A percentile compares a stretch with the other conserved stretches of the same genome.
Conservation (phyloP, 2,888 invertebrate species). For the Cerceris ruficornis region DNA sequence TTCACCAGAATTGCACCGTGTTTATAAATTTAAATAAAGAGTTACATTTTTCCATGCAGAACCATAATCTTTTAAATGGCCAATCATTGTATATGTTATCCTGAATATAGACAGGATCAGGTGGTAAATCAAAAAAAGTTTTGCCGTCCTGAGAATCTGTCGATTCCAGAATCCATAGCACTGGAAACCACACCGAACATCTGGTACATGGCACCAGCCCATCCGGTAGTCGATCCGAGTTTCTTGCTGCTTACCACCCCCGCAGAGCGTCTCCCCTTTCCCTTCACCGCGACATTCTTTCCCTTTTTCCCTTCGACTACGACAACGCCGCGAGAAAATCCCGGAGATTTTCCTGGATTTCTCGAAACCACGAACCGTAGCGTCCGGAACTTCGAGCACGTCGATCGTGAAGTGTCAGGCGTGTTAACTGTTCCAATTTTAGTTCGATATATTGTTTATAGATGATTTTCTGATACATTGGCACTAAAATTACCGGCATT, state of each 20-base stretch:
- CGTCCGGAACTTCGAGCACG: constrained; percentile 39
- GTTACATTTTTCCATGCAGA: too few species aligned
- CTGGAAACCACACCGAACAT: constrained; percentile 58
- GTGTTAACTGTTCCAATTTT: constrained; percentile 36
- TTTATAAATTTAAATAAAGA: too few species aligned
- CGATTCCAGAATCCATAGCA: constrained; percentile 60
- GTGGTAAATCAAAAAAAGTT: constrained; percentile 61
- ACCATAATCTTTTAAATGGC: too few species aligned
- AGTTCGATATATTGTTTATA: constrained; percentile 3
- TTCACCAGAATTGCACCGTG: too few species aligned
- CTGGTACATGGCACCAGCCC: constrained; percentile 62
- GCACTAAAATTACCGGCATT: too few species aligned
- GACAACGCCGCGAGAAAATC: constrained; percentile 61
- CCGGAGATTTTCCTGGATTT: constrained; percentile 63
- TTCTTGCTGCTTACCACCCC: constrained; percentile 60
- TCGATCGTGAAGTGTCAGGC: constrained; percentile 48
- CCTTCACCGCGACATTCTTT: constrained; percentile 59
- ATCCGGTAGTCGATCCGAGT: constrained; percentile 63
- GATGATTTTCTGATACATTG: too few species aligned
- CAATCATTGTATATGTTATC: too few species aligned
- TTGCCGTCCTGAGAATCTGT: constrained; percentile 46
- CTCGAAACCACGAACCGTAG: constrained; percentile 59
- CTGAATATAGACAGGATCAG: constrained; percentile 26
- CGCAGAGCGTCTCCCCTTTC: neutral
- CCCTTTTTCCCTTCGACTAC: constrained; percentile 54